Evolutionary conservation across 2,797 vertebrate genomes (phyloP).

Genomic region (Coluber constrictor): DNA sequence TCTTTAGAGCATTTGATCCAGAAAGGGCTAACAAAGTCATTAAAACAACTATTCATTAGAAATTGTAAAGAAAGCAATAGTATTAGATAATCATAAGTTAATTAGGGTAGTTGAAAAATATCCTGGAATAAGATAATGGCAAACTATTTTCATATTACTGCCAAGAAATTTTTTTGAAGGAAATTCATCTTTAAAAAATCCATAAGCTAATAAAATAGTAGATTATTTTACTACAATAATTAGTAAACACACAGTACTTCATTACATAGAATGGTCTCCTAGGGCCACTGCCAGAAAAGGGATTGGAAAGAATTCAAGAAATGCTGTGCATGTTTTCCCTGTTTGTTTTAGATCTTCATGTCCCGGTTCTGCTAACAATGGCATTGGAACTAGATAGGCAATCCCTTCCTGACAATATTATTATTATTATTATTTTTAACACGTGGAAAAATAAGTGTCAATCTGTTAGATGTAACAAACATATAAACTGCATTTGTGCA

Average conservation of each 20-base stretch:
- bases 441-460: not conserved
- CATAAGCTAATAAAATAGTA: not conserved
- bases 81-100: not conserved
- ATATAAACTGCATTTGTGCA: not conserved
- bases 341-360: not conserved
- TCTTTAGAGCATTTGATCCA: not conserved
- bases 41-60: not conserved
- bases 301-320: not conserved
- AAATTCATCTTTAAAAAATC: not conserved
- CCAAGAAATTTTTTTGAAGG: not conserved
- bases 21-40: not conserved
- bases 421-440: not conserved
- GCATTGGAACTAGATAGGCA: not conserved
- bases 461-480: not conserved
- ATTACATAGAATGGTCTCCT: not conserved
- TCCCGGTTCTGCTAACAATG: not conserved
- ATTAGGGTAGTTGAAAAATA: not conserved
- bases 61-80: not conserved
- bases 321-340: not conserved
- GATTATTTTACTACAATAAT: not conserved
- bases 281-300: not conserved
- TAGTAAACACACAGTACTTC: not conserved
- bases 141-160: not conserved
- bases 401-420: not conserved
- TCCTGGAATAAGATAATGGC: not conserved